Evolutionary conservation across 1,140 invertebrate genomes (phyloP).

Genomic region (Drosophila dunni): DNA sequence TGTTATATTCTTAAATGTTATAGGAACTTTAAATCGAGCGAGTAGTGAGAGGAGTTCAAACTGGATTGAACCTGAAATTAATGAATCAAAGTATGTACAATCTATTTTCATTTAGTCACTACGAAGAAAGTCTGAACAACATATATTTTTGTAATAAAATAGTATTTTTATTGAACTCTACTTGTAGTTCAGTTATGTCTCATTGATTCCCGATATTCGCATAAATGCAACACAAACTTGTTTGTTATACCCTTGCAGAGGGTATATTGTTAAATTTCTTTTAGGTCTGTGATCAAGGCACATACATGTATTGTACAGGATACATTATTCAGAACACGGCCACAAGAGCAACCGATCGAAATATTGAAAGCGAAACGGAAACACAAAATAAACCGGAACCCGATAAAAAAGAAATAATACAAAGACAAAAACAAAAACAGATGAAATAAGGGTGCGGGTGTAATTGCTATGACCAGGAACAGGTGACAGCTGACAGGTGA

Average conservation of each 20-base stretch:
- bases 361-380: slow-evolving; percentile 7
- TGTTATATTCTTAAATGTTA: slow-evolving; percentile 63
- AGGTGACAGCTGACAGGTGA: slow-evolving; percentile 32
- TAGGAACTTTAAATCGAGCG: slow-evolving; percentile 72
- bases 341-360: not conserved
- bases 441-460: slow-evolving; percentile 27
- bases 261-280: not conserved
- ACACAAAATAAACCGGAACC: not conserved
- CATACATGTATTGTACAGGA: not conserved
- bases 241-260: no score
- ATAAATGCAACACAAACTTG: no score
- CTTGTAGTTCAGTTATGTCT: no score
- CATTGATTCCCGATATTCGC: no score
- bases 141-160: no score
- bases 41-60: slow-evolving; percentile 42
- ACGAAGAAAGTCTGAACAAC: no score
- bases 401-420: not conserved
- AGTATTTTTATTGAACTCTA: no score
- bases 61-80: slow-evolving; percentile 24
- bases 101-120: not conserved
- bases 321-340: not conserved
- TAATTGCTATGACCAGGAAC: slow-evolving; percentile 47
- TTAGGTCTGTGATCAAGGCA: not conserved
- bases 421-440: not conserved
- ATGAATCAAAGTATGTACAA: not conserved